Base-by-base conservation (phyloP, 2,113 vertebrate genomes). In the Syrrhaptes paradoxus region DNA sequence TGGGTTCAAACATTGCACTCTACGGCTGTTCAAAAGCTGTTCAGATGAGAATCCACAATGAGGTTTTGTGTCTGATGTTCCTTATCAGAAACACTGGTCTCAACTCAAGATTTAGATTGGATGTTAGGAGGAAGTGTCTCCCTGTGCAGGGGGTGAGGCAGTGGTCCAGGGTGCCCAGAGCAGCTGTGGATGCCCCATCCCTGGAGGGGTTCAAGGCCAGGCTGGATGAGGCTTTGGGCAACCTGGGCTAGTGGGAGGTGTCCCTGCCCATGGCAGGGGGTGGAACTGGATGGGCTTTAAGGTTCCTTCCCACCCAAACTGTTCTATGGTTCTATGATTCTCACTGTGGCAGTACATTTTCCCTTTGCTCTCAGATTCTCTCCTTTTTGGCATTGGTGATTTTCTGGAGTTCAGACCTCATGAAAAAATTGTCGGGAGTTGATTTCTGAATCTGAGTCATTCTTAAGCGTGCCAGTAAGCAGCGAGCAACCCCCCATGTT, bases 381-480 rank as follows among this genome's bases (percentile, higher is more conserved):
- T 84, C 34, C 15, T 34, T 67, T 67, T 59, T 34, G 24, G 20
- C 0, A 0, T 8, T 58, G 26, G 24, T 58, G 31, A 29, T 28
- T 45, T 90, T 62, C 71, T 87, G 66, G 48, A 85, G 57, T 58
- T 48, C 72, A 84, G 51, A 58, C 24, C 21, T 70, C 46, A 34
- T 7, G 26, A 73, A 76, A 79, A 61, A 61, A 22, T 14, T 32
- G 5, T 41, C 9, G 2, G 46, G 32, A 80, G 13, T 34, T 19
- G 22, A 41, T 92, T 95, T 76, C 49, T 58, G 75, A 73, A 66
- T 49, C 11, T 1, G 3, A 51, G 17, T 19, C 29, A 10, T 34
- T 85, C 67, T 46, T n/a, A 41, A 0, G 0, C 1, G 0, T 48
- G 28, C 17, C 32, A 54, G 17, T 17, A 65, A 38, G 57, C 3